These are phyloP conservation scores for Platichthys flesus DNA, from an alignment of 2,113 vertebrate genomes.

Conservation along the genomic window DNA sequence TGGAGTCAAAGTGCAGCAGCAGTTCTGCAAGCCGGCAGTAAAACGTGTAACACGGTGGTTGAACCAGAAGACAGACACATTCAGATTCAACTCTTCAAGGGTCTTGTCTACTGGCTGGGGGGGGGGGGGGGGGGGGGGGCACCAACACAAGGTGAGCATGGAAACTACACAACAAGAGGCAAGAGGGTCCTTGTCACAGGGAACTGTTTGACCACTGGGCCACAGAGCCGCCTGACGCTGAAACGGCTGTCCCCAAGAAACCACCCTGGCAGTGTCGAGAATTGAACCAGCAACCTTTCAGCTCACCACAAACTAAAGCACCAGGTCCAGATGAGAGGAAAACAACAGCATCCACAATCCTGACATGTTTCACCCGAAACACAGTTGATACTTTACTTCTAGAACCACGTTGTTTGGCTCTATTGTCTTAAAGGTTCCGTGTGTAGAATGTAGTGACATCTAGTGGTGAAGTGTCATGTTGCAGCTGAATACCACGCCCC, in stretches of 20 bases:
- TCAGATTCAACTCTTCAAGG: background rate
- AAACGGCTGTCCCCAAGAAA: background rate
- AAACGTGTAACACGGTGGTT: background rate
- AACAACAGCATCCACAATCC: no score
- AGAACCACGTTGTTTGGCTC: no score
- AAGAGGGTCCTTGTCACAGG: background rate
- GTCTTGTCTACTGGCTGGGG: no score
- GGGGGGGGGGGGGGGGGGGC: no score
- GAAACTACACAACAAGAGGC: background rate
- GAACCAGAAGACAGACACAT: background rate
- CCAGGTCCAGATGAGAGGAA: background rate
- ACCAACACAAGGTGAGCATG: background rate
- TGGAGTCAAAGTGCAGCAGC: constrained; percentile 20
- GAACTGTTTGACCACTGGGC: background rate
- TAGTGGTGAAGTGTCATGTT: no score
- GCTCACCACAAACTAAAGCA: background rate
- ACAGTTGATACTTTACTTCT: background rate
- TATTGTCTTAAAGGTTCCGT: no score
- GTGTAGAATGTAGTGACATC: no score
- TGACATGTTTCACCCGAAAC: background rate
- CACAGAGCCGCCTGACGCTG: background rate
- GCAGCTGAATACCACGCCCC: no score
- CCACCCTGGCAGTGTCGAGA: background rate
- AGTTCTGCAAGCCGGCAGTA: constrained; percentile 8
- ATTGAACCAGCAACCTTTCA: background rate